Conservation (phyloP, 2,888 invertebrate genomes). For the Drosophila greeni region DNA sequence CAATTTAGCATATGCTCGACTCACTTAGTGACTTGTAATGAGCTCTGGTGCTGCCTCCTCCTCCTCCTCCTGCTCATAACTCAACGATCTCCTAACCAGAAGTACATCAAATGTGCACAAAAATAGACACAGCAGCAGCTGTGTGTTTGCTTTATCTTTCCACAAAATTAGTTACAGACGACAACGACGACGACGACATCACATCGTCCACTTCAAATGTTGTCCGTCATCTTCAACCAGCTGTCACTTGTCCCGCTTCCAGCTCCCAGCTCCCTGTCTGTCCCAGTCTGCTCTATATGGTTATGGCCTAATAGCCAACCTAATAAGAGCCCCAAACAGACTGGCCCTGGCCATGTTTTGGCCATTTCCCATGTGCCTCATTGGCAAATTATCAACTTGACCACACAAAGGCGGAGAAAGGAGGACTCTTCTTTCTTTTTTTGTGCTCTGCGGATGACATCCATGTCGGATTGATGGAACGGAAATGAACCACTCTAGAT, state of each 20-base stretch:
- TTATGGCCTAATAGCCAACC: slow-evolving; percentile 65
- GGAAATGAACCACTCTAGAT: slow-evolving; percentile 41
- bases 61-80: slow-evolving; percentile 38
- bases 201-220: slow-evolving; percentile 61
- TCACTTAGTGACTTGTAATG: slow-evolving; percentile 59
- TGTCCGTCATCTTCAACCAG: slow-evolving; percentile 67
- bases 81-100: slow-evolving; percentile 4
- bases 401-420: slow-evolving; percentile 34
- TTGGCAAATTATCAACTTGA: slow-evolving; percentile 66
- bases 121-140: slow-evolving; percentile 22
- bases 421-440: slow-evolving; percentile 3
- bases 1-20: slow-evolving; percentile 57
- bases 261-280: background rate
- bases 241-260: slow-evolving; percentile 31
- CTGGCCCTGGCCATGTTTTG: slow-evolving; percentile 44
- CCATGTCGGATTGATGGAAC: slow-evolving; percentile 22
- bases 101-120: slow-evolving; percentile 32
- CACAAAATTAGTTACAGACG: slow-evolving; percentile 66
- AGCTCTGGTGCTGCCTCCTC: slow-evolving; percentile 26
- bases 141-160: slow-evolving; percentile 48
- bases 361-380: slow-evolving; percentile 70
- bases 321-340: slow-evolving; percentile 58
- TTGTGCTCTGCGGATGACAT: slow-evolving; percentile 20
- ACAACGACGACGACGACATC: slow-evolving; percentile 33
- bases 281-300: slow-evolving; percentile 58